A percentile compares a stretch with the other conserved stretches of the same genome.
Evolutionary conservation across 2,113 vertebrate species (phyloP).

Genomic region (Mirza zaza): DNA sequence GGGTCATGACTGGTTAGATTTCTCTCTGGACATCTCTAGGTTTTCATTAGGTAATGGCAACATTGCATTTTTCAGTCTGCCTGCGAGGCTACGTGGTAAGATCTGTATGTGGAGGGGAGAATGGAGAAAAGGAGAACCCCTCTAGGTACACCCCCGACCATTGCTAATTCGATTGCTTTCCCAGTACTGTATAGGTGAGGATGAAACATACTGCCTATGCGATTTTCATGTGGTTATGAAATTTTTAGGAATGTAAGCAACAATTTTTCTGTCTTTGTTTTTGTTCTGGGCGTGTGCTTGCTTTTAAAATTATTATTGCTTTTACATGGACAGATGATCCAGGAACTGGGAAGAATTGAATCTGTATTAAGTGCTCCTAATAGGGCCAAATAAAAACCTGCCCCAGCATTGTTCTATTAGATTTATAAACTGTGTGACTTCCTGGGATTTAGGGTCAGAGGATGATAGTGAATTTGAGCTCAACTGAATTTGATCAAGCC

Average conservation of each 20-base stretch:
- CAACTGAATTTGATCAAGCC: background rate
- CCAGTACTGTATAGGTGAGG: background rate
- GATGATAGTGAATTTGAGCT: background rate
- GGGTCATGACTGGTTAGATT: background rate
- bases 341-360: background rate
- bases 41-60: constrained; percentile 32
- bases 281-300: constrained; percentile 6
- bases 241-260: background rate
- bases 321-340: background rate
- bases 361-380: background rate
- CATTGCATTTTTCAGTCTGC: background rate
- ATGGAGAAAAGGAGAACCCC: background rate
- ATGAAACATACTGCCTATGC: too few relatives aligned
- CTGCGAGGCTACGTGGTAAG: background rate
- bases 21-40: background rate
- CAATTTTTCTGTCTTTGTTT: background rate
- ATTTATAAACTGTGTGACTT: background rate
- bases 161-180: background rate
- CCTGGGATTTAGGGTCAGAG: background rate
- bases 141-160: background rate
- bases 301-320: background rate
- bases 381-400: background rate
- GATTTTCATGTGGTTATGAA: background rate
- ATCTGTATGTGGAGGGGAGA: background rate
- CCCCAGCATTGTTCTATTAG: background rate